Evolutionary conservation across 2,888 invertebrate genomes (phyloP).

Genomic region (Melieria omissa): DNA sequence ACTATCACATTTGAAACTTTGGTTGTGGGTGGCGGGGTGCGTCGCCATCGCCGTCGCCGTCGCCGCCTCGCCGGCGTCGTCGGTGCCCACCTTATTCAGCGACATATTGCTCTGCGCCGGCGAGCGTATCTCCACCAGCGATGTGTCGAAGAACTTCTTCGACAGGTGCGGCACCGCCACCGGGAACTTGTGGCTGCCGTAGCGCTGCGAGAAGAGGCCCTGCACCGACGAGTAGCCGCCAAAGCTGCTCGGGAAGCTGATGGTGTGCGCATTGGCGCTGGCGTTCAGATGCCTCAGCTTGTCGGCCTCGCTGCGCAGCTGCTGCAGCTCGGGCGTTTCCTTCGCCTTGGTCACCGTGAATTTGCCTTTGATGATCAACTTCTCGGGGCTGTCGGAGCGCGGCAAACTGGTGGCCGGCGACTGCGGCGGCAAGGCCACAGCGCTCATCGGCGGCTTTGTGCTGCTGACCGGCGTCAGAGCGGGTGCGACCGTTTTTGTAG

Average conservation of each 20-base stretch:
- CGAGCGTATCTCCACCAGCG: slow-evolving; percentile 80
- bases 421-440: background rate
- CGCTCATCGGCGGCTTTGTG: background rate
- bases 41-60: background rate
- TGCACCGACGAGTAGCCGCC: slow-evolving; percentile 71
- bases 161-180: slow-evolving; percentile 74
- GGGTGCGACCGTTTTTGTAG: background rate
- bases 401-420: background rate
- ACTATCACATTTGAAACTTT: slow-evolving; percentile 57
- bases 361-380: slow-evolving; percentile 67
- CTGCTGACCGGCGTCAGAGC: background rate
- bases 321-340: slow-evolving; percentile 54
- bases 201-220: slow-evolving; percentile 70
- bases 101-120: slow-evolving; percentile 66
- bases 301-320: slow-evolving; percentile 58
- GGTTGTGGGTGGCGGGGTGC: slow-evolving; percentile 18
- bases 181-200: slow-evolving; percentile 57
- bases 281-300: slow-evolving; percentile 56
- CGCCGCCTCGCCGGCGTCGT: background rate
- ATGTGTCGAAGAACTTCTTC: slow-evolving; percentile 84
- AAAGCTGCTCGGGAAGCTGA: slow-evolving; percentile 75
- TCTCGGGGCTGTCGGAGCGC: slow-evolving; percentile 17
- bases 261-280: slow-evolving; percentile 71
- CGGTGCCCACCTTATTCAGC: slow-evolving; percentile 48
- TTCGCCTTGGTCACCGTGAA: slow-evolving; percentile 70